Evolutionary conservation across 2,113 vertebrate species (phyloP), one percentile per base, ranked within the genome.

Genomic region (Manacus vitellinus): DNA sequence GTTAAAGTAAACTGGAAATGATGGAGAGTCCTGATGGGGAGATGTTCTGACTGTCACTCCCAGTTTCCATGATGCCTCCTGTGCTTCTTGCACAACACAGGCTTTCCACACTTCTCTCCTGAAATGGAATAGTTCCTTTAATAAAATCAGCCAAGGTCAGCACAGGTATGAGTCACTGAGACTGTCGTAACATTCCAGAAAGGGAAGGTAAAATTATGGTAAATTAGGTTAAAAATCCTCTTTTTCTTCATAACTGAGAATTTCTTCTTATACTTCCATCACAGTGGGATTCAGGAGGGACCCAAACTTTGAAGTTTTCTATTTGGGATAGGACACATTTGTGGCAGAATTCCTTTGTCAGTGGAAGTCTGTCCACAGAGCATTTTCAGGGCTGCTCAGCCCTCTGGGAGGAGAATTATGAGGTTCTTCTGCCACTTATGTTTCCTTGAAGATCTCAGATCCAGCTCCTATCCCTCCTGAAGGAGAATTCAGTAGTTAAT

Each of bases 121-220:
- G 63, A 70, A 79, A 62, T 70, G 5, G 54, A 76, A 61, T 68
- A 12, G 15, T 52, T 89, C 76, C 65, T 68, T 49, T 85, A 88
- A 93, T 66, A 47, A 90, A 70, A 94, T 88, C 79, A 88, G 59
- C 85, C 79, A 12, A 51, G 84, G 82, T 92, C 75, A 88, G 39
- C 33, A 62, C 37, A 83, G 75, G 66, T 44, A 18, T 51, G 58
- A 86, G 81, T 88, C 87, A 54, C 19, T 21, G 41, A 83, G 41
- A 18, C 30, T 78, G 72, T 49, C 4, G 6, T 70, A 93, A 41
- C 55, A 33, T 66, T 81, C 23, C 33, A 75, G 81, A 85, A 89
- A 85, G 21, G 16, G 41, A 82, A 78, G 61, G 67, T 65, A 75
- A 71, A 78, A 82, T 89, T 56, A 66, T 6, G 30, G 41, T 61